Base-by-base conservation (phyloP, 1,140 invertebrate species). In the Notospermus geniculatus region DNA sequence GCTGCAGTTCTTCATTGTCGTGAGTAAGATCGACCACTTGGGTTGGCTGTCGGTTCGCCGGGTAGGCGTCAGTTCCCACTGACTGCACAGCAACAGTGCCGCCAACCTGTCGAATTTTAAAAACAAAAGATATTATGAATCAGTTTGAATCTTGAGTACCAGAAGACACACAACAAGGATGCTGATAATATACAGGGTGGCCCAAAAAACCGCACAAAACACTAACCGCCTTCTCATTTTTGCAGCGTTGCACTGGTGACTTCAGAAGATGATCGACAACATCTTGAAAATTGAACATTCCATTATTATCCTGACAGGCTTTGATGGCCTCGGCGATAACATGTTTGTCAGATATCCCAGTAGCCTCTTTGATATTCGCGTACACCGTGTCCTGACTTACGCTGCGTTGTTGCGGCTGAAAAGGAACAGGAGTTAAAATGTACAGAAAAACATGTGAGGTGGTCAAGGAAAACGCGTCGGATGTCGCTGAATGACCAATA, bases 1-100 rank as follows among this genome's bases (percentile, higher is more conserved):
- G 79, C 62, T 82, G 79, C 15, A 83, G 59, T 52, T 83, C 79
- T 55, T 78, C 75, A 52, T 55, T 63, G 9, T 76, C 75, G 64
- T 73, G 72, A 5, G 79, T 82, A 17, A 82, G 64, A 64, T 82
- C 80, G 45, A 82, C 79, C 15, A 80, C 77, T 36, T 1, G 57
- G 32, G 1, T 32, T 45, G 45, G 11, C 22, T 32, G n/a, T 41
- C 15, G 23, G 28, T 53, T 29, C 19, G 36, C n/a, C 2, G 27
- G 36, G 23, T 23, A 53, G 13, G 23, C 54, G 11, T 32, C 23
- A 7, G n/a, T 28, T 27, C 29, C 29, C 4, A 25, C n/a, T n/a
- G 25, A 17, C 5, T 41, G n/a, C n/a, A 9, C 39, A 1, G 15
- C 41, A 4, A 57, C 30, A 32, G 15, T 19, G 22, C 22, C 25